Conservation (phyloP, 1,140 invertebrate species). For the Steinernema khuongi region DNA sequence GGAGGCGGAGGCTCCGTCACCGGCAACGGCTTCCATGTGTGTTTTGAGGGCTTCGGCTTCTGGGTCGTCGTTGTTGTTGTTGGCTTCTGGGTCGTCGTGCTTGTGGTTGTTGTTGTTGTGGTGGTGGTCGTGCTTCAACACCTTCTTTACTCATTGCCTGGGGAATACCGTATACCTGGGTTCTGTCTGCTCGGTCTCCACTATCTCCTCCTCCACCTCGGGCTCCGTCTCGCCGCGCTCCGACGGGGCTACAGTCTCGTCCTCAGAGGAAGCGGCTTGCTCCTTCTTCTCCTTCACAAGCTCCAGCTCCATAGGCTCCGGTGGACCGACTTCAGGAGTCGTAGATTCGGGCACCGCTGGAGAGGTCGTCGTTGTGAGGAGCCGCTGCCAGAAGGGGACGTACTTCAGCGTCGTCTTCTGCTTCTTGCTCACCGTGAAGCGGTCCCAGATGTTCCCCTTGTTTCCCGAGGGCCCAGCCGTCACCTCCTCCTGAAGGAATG, state of each 20-base stretch:
- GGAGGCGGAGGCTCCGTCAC: slow-evolving; percentile 30
- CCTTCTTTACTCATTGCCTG: neutral
- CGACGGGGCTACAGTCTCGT: slow-evolving; percentile 18
- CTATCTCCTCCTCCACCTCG: neutral
- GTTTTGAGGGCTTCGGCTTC: slow-evolving; percentile 28
- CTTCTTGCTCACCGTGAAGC: slow-evolving; percentile 36
- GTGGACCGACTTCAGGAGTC: slow-evolving; percentile 21
- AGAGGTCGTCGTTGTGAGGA: slow-evolving; percentile 39
- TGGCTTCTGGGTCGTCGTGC: neutral
- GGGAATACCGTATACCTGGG: neutral
- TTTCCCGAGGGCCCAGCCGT: neutral
- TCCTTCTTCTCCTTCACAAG: slow-evolving; percentile 28
- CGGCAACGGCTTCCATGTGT: slow-evolving; percentile 44
- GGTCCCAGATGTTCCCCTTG: slow-evolving; percentile 40
- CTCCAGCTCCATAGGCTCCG: slow-evolving; percentile 18
- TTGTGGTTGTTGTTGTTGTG: neutral
- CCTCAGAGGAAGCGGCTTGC: slow-evolving; percentile 22
- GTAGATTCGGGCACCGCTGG: slow-evolving; percentile 17
- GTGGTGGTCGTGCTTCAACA: neutral
- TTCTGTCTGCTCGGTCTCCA: neutral
- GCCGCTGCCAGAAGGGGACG: slow-evolving; percentile 53
- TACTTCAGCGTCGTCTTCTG: slow-evolving; percentile 47
- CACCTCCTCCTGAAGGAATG: slow-evolving; percentile 12
- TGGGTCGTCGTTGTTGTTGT: neutral
- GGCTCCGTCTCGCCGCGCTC: neutral